Evolutionary conservation across 2,113 vertebrate species (phyloP), one percentile per base, ranked within the genome.

Genomic region (Mesembrinibis cayennensis): DNA sequence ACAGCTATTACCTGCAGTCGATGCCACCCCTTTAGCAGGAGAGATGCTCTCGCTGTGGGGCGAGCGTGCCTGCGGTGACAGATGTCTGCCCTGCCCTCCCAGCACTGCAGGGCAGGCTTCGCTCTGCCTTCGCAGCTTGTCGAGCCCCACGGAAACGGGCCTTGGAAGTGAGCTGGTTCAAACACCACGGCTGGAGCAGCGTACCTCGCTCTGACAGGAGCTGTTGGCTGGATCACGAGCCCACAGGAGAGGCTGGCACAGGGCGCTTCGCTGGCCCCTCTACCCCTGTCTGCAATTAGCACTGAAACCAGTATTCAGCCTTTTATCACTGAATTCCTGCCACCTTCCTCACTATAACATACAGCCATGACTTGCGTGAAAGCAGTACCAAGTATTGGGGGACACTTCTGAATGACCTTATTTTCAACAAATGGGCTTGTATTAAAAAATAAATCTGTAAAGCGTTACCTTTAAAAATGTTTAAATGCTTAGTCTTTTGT

Each of bases 131-230:
- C 17, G 20, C 56, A 16, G 69, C 32, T 16, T 7, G 30, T 22
- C 30, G 7, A 3, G 25, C 15, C 9, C 0, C n/a, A 32, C 1
- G 3, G 29, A 9, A 20, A 34, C 0, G 53, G 66, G 29, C 29
- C 42, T 26, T 13, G 50, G 27, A 26, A 42, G 36, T 3, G 8
- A 32, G 29, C 1, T 11, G 34, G 34, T 30, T 10, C 9, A 52
- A 18, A 15, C 12, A 7, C 20, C 50, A 14, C 2, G 2, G 42
- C 52, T 14, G 50, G 50, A 56, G 62, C 26, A 6, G 52, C 5
- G 7, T 22, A 25, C 53, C 65, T 32, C 9, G 3, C 50, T n/a
- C 49, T 11, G 19, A 23, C 40, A 26, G 44, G 52, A 38, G 34
- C 38, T 32, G 63, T 9, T 11, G 52, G 79, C 52, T 47, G 44